Evolutionary conservation across 2,113 vertebrate species (phyloP), one percentile per base, ranked within the genome.

Genomic region (Barbus barbus): DNA sequence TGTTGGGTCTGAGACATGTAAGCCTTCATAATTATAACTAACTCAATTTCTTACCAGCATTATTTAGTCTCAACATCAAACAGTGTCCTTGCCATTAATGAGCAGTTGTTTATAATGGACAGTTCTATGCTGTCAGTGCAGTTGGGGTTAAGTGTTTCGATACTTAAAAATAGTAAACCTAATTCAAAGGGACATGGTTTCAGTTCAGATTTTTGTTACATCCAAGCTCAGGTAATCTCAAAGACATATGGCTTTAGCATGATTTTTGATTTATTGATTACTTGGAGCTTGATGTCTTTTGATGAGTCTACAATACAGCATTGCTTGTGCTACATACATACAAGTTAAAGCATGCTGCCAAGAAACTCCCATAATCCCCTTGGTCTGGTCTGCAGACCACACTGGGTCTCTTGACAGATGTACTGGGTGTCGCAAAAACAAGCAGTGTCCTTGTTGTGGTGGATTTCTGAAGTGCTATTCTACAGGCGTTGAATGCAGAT

Each of bases 361-460:
- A 73, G 63, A 74, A 67, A 83, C 75, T 83, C 75, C 63, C 56
- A 58, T 83, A 74, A 79, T 83, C 58, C 72, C 24, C 74, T 31
- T 87, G 53, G 61, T 69, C 65, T 82, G 31, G 73, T 78, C 16
- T 84, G 74, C 71, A 69, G 33, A 69, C 56, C 83, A 58, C 33
- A 12, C 73, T 38, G 65, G n/a, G n/a, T n/a, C n/a, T n/a, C n/a
- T 60, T 85, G 86, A 83, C 80, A 56, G 41, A 44, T 44, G 41
- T 12, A 44, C 41, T 44, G 41, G 41, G 3, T 44, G 11, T 44
- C 11, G 41, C 41, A 44, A 41, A 44, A 44, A 44, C 41, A 44
- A 12, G 41, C 12, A 2, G 41, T 44, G 11, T 44, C 41, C 3
- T 44, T 44, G 41, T 44, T 44, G 41, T 44, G 41, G 41, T 44